A percentile compares a stretch with the other conserved stretches of the same genome.
Conservation (phyloP, 2,888 invertebrate genomes). For the Drosophila emarginata region DNA sequence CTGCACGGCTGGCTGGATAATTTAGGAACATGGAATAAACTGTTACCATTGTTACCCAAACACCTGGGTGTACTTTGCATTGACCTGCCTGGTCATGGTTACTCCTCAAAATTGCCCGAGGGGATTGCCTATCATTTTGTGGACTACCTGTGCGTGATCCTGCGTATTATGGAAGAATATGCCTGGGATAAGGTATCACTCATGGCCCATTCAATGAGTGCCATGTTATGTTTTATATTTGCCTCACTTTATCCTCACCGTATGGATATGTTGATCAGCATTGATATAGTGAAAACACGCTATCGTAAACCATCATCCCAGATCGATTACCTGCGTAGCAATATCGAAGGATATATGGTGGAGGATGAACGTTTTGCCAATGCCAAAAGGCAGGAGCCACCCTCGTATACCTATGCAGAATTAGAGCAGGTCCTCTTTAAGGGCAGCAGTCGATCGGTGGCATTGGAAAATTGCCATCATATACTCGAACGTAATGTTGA, state of each 20-base stretch:
- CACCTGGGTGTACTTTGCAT: constrained; percentile 85
- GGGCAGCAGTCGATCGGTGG: constrained; percentile 85
- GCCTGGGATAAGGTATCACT: constrained; percentile 88
- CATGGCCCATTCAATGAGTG: constrained; percentile 88
- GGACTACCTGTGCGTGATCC: constrained; percentile 83
- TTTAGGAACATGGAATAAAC: constrained; percentile 88
- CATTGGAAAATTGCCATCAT: constrained; percentile 84
- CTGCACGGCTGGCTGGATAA: constrained; percentile 92
- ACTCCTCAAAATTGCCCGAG: constrained; percentile 86
- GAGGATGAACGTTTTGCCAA: constrained; percentile 81
- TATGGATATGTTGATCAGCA: constrained; percentile 80
- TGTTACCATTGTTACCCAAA: constrained; percentile 85
- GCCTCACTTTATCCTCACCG: constrained; percentile 84
- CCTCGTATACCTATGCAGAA: constrained; percentile 85
- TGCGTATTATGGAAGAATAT: constrained; percentile 85
- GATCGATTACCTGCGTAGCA: constrained; percentile 75
- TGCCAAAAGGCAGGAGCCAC: constrained; percentile 83
- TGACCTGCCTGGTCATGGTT: constrained; percentile 89
- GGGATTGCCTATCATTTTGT: constrained; percentile 83
- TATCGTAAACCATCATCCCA: constrained; percentile 53
- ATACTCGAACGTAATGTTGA: constrained; percentile 85
- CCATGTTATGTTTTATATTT: constrained; percentile 85
- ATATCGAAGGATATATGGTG: constrained; percentile 83
- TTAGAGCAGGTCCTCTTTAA: constrained; percentile 84
- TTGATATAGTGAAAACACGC: constrained; percentile 77